Base-by-base conservation (phyloP, 2,888 invertebrate genomes). In the Mesorhabditis spiculigera region DNA sequence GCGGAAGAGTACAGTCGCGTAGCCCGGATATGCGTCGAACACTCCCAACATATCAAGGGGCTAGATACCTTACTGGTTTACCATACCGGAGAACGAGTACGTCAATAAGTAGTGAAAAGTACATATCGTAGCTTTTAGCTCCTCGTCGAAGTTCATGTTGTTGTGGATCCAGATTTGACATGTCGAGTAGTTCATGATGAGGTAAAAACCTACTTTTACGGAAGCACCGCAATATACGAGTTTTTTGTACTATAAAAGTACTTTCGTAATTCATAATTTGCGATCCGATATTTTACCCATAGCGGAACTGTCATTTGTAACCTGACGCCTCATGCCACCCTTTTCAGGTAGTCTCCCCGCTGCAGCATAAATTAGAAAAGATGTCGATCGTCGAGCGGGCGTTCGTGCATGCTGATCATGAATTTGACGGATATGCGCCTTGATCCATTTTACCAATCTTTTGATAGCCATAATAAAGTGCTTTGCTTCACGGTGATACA, bases 1-100 rank as follows among this genome's bases (percentile, higher is more conserved):
- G 58, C 58, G 10, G 58, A 50, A 50, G 58, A 50, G n/a, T 50
- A 50, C 58, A 50, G 58, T 50, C 58, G 58, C 8, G n/a, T 50
- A 50, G 58, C 58, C 10, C 8, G 58, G 58, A n/a, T 50, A 13
- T 50, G 58, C 58, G n/a, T 50, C n/a, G 58, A 50, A 50, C 58
- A 50, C n/a, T 50, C 58, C 2, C n/a, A 10, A 3, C 58, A 50
- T 50, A 50, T 50, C n/a, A 10, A n/a, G 8, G 58, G 58, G 2
- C 58, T 50, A 1, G 58, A 50, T n/a, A 50, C 58, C 1, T 50
- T 50, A 50, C 58, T 50, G 8, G 58, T 50, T 50, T 50, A 50
- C n/a, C 58, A 50, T 50, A 50, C 58, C 8, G 58, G 58, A 50
- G 58, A 50, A n/a, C 8, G n/a, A 3, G 58, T 50, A n/a, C n/a